Base-by-base conservation (phyloP, 2,113 vertebrate species). In the Emberiza fucata region DNA sequence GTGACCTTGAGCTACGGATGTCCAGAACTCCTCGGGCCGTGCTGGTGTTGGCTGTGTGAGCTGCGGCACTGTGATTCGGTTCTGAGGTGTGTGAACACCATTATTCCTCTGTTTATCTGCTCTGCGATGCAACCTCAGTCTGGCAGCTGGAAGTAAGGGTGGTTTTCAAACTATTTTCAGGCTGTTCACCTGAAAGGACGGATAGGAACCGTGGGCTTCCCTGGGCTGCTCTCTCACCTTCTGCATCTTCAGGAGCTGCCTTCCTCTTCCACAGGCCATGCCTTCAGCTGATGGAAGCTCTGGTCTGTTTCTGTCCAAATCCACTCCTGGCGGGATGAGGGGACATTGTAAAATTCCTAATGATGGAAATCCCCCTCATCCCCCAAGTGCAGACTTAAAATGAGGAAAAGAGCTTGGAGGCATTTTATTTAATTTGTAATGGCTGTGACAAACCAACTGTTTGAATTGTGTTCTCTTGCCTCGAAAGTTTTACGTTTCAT, bases 41-140 rank as follows among this genome's bases (percentile, higher is more conserved):
- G 81, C 56, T 56, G 33, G 15, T 17, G 48, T 29, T n/a, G 68
- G 2, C 25, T 22, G 1, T 0, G 3, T 0, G 3, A 72, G 37
- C 63, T 1, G 5, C 15, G 8, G 6, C 27, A 8, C 18, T 20
- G 50, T 37, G 59, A 47, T 59, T 77, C 2, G 16, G 53, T 47
- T 17, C 20, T 28, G 18, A 79, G 20, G 53, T 29, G 3, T 15
- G 53, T 19, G 69, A 56, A 79, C 0, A 0, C 23, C 31, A 12
- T 64, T 64, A 33, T 42, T 42, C 25, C n/a, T 48, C 69, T 21
- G 0, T 68, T 70, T 61, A 10, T 24, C 54, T 59, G 25, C 1
- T 17, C 35, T 73, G 70, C 16, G 48, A 29, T 21, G 21, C 15
- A 33, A 35, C 33, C 27, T 76, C 60, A 20, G 24, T 21, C 3